Percentiles rank a stretch among this genome's conserved stretches.
Conservation (phyloP, 2,888 invertebrate species). For the Orchesellides sinensis region DNA sequence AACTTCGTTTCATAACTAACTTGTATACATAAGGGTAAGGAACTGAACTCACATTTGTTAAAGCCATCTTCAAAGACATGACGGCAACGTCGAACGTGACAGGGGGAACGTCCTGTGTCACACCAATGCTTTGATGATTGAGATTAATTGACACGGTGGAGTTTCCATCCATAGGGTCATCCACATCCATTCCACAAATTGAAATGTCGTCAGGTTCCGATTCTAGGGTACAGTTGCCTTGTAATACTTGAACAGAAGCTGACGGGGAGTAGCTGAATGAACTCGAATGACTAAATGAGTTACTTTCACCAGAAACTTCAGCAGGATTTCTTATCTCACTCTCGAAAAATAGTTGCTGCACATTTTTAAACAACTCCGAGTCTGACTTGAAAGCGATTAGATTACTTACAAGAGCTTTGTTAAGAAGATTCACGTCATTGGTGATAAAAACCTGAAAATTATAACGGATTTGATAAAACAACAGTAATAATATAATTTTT, state of each 20-base stretch:
- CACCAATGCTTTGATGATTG: neutral
- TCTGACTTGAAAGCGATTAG: constrained; percentile 48
- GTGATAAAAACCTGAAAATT: constrained; percentile 73
- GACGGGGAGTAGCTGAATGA: neutral
- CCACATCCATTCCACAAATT: constrained; percentile 34
- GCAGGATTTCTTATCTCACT: neutral
- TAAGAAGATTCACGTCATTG: constrained; percentile 72
- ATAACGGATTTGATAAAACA: no score
- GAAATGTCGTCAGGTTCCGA: neutral
- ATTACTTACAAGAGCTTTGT: constrained; percentile 69
- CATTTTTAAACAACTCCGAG: neutral
- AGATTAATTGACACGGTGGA: neutral
- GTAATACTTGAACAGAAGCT: neutral
- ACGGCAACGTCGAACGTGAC: constrained; percentile 40
- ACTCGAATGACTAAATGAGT: neutral
- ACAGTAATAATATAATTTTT: neutral
- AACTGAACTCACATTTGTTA: constrained; percentile 25
- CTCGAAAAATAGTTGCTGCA: neutral
- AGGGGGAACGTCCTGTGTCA: neutral
- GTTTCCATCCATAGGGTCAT: constrained; percentile 43
- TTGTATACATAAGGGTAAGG: neutral
- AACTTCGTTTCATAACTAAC: neutral
- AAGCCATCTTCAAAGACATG: constrained; percentile 8
- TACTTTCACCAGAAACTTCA: neutral
- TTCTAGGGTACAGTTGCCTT: neutral